Evolutionary conservation across 2,888 invertebrate genomes (phyloP), one percentile per base, ranked within the genome.

Genomic region (Micoletzkya japonica): DNA sequence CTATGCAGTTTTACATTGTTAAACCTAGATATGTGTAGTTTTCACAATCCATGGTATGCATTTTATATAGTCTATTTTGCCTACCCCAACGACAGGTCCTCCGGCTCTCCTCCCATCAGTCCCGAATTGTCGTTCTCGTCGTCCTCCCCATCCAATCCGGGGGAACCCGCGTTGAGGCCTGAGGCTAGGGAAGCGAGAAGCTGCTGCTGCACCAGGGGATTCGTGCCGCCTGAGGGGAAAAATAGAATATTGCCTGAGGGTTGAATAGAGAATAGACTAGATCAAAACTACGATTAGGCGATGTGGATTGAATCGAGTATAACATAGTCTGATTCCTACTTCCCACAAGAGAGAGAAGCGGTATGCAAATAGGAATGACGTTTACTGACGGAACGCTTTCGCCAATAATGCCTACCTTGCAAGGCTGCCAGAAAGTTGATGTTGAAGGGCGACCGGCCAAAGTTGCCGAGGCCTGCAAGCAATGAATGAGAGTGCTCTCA

Each of bases 341-440:
- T n/a, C n/a, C n/a, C n/a, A n/a, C n/a, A n/a, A n/a, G n/a, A n/a
- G n/a, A n/a, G n/a, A n/a, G n/a, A n/a, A n/a, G n/a, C n/a, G n/a
- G n/a, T n/a, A n/a, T n/a, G n/a, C n/a, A n/a, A n/a, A n/a, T n/a
- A n/a, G n/a, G n/a, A n/a, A n/a, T n/a, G n/a, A n/a, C n/a, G n/a
- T n/a, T n/a, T 10, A 14, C 44, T 44, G 10, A 14, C 10, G 17
- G 10, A 14, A 44, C 44, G 44, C 20, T 44, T 44, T 44, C 44
- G 17, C 10, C 20, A 44, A 17, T 44, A 7, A 44, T 20, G 10
- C 10, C 37, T 56, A 49, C 73, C 67, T 74, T 82, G 82, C 3
- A 80, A 73, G 2, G 79, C 75, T 14, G 78, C 77, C 37, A 82
- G 73, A 58, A 82, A 79, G 69, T 73, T 73, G 37, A 81, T 66